Conservation (phyloP, 1,140 invertebrate genomes). For the Microplitis mediator region DNA sequence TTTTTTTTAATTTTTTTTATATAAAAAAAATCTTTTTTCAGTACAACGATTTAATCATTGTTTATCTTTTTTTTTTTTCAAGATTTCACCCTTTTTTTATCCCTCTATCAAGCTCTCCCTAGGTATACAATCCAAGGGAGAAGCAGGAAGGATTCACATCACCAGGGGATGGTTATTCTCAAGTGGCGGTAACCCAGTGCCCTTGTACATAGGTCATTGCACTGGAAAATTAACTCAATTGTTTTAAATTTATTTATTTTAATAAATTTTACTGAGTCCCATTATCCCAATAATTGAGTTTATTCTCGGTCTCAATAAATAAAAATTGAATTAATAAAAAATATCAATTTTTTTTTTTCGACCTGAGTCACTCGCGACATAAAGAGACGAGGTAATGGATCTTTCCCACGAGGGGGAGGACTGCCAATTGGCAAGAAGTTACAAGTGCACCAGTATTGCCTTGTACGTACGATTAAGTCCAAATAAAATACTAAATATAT, state of each 20-base stretch:
- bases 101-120: neutral
- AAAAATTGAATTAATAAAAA: too few species aligned
- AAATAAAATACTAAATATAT: neutral
- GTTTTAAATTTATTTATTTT: conserved; percentile 39
- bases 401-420: conserved; percentile 34
- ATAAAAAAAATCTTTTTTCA: too few species aligned
- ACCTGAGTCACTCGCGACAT: too few species aligned
- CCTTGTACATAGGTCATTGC: conserved; percentile 36
- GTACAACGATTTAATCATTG: too few species aligned
- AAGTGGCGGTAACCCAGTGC: conserved; percentile 44
- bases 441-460: neutral
- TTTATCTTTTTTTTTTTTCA: conserved; percentile 33
- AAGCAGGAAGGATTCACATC: conserved; percentile 16
- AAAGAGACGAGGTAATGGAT: conserved; percentile 11
- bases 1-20: neutral
- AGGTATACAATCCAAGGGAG: conserved; percentile 7
- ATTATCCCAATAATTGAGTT: too few species aligned
- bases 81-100: conserved; percentile 9
- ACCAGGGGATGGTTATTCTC: conserved; percentile 34
- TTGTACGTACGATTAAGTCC: neutral
- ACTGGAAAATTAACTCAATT: conserved; percentile 44
- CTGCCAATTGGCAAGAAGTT: conserved; percentile 26
- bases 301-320: too few species aligned
- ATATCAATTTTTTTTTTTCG: too few species aligned
- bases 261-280: conserved; percentile 2